These are phyloP conservation scores for Sceliomorpha sp. DNA, from an alignment of 2,888 invertebrate genomes.

Conservation along the genomic window DNA sequence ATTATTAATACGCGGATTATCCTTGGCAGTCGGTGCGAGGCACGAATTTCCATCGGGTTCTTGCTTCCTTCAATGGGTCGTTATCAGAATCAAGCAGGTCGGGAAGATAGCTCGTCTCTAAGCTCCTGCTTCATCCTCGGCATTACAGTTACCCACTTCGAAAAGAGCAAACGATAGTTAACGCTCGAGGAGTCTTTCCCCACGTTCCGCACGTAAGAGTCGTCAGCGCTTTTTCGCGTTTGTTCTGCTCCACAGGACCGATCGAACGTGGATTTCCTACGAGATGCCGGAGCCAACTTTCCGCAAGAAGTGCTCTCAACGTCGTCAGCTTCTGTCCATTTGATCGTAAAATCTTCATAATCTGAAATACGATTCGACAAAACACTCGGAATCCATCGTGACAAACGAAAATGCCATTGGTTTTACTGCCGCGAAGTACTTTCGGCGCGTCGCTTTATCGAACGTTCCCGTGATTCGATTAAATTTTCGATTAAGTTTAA, in stretches of 20 bases:
- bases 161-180: constrained; percentile 53
- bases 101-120: constrained; percentile 6
- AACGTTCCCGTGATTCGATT: constrained; percentile 11
- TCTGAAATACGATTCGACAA: constrained; percentile 30
- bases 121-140: constrained; percentile 35
- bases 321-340: constrained; percentile 23
- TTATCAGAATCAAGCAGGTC: constrained; percentile 22
- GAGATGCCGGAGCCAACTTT: constrained; percentile 44
- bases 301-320: constrained; percentile 35
- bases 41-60: constrained; percentile 6
- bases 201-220: constrained; percentile 50
- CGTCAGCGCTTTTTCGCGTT: constrained; percentile 61
- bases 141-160: constrained; percentile 48
- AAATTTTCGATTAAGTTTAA: too few species aligned
- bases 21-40: not conserved
- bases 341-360: constrained; percentile 51
- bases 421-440: constrained; percentile 36
- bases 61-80: constrained; percentile 17
- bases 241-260: constrained; percentile 46
- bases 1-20: not conserved
- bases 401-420: constrained; percentile 40
- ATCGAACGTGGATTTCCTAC: constrained; percentile 51
- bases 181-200: constrained; percentile 40
- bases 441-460: constrained; percentile 18
- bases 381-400: constrained; percentile 41